phyloP scores from a whole-genome alignment of 1,140 invertebrate genomes.

The Sminthurides bifidus region DNA sequence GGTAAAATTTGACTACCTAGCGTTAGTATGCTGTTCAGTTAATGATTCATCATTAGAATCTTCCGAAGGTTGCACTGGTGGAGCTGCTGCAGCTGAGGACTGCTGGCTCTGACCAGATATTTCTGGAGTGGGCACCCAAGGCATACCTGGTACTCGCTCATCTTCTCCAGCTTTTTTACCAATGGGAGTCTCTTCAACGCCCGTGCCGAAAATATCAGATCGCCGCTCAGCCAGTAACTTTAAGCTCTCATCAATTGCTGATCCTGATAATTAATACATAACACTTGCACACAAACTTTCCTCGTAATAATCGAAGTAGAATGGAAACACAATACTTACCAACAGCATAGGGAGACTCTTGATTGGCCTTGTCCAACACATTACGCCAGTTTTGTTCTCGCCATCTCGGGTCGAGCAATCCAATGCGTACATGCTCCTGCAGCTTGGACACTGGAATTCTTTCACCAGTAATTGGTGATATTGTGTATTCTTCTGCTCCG shows the following conservation, averaged over 20 bases:
- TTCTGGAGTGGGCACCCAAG: constrained; percentile 27
- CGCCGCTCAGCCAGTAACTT: constrained; percentile 93
- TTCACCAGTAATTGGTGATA: constrained; percentile 96
- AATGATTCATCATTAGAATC: constrained; percentile 26
- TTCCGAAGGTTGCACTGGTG: constrained; percentile 11
- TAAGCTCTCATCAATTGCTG: constrained; percentile 87
- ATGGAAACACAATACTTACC: constrained; percentile 38
- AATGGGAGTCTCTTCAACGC: constrained; percentile 95
- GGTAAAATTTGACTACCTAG: too few species aligned
- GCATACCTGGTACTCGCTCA: constrained; percentile 60
- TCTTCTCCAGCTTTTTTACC: constrained; percentile 98
- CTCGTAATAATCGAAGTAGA: background rate
- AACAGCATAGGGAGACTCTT: constrained; percentile 74
- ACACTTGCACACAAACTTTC: background rate
- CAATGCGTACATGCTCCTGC: constrained; percentile 95
- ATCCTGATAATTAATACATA: constrained; percentile 40
- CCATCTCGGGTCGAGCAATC: constrained; percentile 93
- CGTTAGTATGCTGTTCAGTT: constrained; percentile 16
- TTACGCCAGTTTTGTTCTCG: constrained; percentile 88
- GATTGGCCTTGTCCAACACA: constrained; percentile 65
- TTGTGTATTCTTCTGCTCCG: constrained; percentile 74
- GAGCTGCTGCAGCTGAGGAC: constrained; percentile 8
- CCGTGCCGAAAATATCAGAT: constrained; percentile 99
- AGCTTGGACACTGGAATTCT: constrained; percentile 93
- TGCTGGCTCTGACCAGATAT: background rate